Evolutionary conservation across 2,797 vertebrate genomes (phyloP).

Genomic region (Melanotaenia pygmaea): DNA sequence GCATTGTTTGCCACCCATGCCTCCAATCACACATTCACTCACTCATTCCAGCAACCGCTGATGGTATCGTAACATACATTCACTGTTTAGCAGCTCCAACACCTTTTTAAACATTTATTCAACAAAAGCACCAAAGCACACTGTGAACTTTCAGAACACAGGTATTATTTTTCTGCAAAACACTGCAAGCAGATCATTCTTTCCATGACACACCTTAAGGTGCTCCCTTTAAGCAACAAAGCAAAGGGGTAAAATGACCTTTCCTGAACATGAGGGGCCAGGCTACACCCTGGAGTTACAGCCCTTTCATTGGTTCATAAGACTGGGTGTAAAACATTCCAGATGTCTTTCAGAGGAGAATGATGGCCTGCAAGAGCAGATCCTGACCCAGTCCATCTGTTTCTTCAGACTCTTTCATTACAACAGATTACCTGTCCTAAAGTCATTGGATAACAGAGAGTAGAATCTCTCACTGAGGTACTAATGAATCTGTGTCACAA

Average conservation of each 20-base stretch:
- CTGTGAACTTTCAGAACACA: not conserved
- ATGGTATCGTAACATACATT: not conserved
- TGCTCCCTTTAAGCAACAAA: not conserved
- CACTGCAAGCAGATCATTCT: not conserved
- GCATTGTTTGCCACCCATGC: conserved; percentile 40
- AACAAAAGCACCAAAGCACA: not conserved
- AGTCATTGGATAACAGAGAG: not conserved
- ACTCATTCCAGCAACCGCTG: conserved; percentile 4
- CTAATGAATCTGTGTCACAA: not conserved
- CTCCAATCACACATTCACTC: conserved; percentile 23
- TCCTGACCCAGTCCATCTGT: conserved; percentile 30
- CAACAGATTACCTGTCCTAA: conserved; percentile 11
- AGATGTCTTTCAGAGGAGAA: conserved; percentile 46
- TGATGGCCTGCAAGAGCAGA: conserved; percentile 31
- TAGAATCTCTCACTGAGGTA: not conserved
- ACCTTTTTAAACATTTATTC: not conserved
- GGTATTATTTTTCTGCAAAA: not conserved
- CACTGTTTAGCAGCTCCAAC: not conserved
- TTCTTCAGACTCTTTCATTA: conserved; percentile 28
- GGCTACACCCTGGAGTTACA: conserved; percentile 49
- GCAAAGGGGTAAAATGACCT: conserved; percentile 17
- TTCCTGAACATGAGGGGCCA: conserved; percentile 5
- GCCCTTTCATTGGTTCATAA: not conserved
- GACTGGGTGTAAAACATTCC: conserved; percentile 55
- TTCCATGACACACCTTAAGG: conserved; percentile 19